Evolutionary conservation across 2,113 vertebrate genomes (phyloP).

Genomic region (Rhinopomastus cyanomelas): DNA sequence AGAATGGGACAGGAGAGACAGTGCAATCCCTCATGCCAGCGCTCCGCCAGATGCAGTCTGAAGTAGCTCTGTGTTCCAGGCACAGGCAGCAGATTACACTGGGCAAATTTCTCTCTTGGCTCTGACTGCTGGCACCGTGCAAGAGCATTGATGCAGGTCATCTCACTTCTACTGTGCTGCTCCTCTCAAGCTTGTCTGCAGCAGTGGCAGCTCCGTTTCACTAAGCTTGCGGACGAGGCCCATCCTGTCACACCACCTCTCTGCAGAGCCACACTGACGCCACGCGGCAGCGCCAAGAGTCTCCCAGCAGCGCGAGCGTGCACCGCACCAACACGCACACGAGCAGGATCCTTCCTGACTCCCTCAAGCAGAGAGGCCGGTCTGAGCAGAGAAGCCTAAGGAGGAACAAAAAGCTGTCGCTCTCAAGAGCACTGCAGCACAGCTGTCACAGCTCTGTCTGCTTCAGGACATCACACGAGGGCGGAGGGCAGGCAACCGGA

Average conservation of each 20-base stretch:
- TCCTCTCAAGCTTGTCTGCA: not conserved
- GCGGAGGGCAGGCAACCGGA: not conserved
- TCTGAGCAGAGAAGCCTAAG: not conserved
- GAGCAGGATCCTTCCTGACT: not conserved
- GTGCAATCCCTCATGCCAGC: not conserved
- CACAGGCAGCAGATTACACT: not conserved
- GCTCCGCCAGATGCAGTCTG: not conserved
- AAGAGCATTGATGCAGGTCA: not conserved
- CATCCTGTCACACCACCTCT: not conserved
- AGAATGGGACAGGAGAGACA: not conserved
- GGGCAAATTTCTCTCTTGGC: not conserved
- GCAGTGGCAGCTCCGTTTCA: not conserved
- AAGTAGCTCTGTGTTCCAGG: not conserved
- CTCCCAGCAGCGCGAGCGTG: not conserved
- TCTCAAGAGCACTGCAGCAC: not conserved
- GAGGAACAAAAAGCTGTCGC: not conserved
- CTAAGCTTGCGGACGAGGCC: not conserved
- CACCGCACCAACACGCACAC: not conserved
- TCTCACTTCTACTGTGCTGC: not conserved
- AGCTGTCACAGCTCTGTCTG: not conserved
- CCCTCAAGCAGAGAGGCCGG: not conserved
- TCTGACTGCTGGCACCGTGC: not conserved
- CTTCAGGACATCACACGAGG: not conserved
- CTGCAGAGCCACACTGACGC: not conserved
- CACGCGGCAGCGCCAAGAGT: not conserved